phyloP scores from a whole-genome alignment of 2,113 vertebrate genomes.

The Bubo bubo region DNA sequence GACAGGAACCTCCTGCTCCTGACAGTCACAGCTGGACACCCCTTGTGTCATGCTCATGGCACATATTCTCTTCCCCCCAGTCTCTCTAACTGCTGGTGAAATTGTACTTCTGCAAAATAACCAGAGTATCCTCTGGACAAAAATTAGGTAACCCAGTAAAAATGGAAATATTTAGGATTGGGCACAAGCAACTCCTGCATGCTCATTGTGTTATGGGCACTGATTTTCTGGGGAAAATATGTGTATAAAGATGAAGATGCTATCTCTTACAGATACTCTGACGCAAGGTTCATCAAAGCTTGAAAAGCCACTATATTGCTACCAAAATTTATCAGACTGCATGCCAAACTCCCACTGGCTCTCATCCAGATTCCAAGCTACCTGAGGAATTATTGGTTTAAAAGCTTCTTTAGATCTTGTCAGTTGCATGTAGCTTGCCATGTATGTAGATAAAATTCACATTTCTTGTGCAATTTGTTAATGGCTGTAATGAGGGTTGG shows the following conservation, averaged over 20 bases:
- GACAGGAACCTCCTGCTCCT: background rate
- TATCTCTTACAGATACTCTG: background rate
- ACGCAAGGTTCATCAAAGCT: background rate
- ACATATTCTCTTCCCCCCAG: rapidly evolving
- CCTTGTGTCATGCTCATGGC: rapidly evolving
- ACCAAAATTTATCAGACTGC: background rate
- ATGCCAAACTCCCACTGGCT: slow-evolving; percentile 9
- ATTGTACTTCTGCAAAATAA: background rate
- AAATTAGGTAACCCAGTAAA: background rate
- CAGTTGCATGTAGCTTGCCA: background rate
- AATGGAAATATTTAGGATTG: background rate
- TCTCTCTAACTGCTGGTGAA: background rate
- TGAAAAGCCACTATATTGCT: background rate
- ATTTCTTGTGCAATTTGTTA: background rate
- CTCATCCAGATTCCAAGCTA: slow-evolving; percentile 3
- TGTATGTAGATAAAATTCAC: background rate
- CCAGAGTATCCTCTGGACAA: background rate
- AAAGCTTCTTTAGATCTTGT: slow-evolving; percentile 40
- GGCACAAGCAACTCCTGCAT: background rate
- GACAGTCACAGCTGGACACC: background rate
- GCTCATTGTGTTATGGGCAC: background rate
- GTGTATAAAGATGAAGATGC: background rate
- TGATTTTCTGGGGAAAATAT: background rate
- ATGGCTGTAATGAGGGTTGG: background rate
- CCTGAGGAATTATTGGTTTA: background rate